These are phyloP conservation scores for Triplophysa dalaica DNA, from an alignment of 2,113 vertebrate species.

Conservation along the genomic window DNA sequence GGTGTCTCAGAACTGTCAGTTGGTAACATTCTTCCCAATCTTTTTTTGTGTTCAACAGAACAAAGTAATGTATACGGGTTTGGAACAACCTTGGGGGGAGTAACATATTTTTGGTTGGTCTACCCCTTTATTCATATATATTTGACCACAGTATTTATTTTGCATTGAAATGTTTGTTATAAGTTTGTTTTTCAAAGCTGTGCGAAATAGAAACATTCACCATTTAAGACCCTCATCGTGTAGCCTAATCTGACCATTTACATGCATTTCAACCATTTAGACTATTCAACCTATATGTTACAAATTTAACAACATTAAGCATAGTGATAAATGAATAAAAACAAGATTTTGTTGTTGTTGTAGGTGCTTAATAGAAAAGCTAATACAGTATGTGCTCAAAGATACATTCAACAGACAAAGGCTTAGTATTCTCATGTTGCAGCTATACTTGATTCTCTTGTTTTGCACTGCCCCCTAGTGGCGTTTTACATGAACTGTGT, in stretches of 20 bases:
- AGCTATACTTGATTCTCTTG: background rate
- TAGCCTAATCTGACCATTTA: background rate
- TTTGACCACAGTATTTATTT: background rate
- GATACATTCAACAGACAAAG: slow-evolving; percentile 22
- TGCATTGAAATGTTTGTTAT: background rate
- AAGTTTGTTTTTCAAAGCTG: background rate
- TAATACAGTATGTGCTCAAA: background rate
- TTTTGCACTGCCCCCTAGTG: slow-evolving; percentile 27
- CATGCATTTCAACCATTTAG: too few relatives aligned
- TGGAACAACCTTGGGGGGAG: too few relatives aligned
- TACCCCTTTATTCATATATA: background rate
- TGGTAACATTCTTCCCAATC: too few relatives aligned
- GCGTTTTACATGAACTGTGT: background rate
- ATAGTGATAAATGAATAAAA: background rate
- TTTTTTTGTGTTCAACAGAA: too few relatives aligned
- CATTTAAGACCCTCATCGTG: background rate
- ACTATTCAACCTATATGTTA: background rate
- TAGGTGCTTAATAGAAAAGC: background rate
- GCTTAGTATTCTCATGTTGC: background rate
- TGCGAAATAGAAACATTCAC: too few relatives aligned
- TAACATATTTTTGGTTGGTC: too few relatives aligned
- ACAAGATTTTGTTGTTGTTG: background rate
- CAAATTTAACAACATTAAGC: too few relatives aligned
- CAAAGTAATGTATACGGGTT: too few relatives aligned
- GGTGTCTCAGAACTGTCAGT: too few relatives aligned